Percentiles rank a stretch among this genome's conserved stretches.
These are phyloP conservation scores for Chionoecetes opilio DNA, from an alignment of 1,140 invertebrate species.

Conservation along the genomic window DNA sequence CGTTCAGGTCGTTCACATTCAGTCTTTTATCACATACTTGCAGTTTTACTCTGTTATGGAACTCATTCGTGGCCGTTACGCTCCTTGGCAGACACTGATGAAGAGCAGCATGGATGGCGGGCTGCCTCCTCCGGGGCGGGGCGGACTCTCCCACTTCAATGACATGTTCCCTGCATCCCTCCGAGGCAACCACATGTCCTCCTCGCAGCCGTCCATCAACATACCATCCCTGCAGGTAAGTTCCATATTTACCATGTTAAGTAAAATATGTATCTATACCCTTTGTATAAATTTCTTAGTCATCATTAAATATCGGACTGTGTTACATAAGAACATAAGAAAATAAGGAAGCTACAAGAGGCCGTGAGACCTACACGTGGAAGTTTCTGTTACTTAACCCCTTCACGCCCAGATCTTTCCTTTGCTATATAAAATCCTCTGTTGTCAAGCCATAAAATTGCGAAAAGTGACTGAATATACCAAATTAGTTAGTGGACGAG, in stretches of 20 bases:
- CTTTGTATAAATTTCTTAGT: neutral
- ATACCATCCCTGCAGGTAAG: conserved; percentile 87
- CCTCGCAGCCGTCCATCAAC: conserved; percentile 87
- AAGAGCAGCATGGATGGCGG: conserved; percentile 60
- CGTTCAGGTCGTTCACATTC: no score
- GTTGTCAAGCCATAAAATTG: no score
- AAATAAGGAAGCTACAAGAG: no score
- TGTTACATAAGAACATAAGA: conserved; percentile 46
- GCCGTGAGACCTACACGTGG: no score
- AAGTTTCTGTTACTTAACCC: no score
- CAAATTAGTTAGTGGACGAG: no score
- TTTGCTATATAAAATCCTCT: no score
- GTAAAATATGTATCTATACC: neutral
- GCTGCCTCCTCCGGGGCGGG: conserved; percentile 54
- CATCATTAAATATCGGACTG: neutral
- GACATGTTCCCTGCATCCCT: conserved; percentile 72
- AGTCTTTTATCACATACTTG: neutral
- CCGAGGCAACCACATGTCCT: conserved; percentile 78
- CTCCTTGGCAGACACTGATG: conserved; percentile 54
- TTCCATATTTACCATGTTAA: conserved; percentile 34
- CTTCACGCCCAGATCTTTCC: no score
- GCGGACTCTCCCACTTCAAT: conserved; percentile 58
- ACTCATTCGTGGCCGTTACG: no score
- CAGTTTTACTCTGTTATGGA: neutral
- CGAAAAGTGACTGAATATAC: no score